phyloP scores from a whole-genome alignment of 53 echinoderm and acorn worm species.

The Luidia sarsii region DNA sequence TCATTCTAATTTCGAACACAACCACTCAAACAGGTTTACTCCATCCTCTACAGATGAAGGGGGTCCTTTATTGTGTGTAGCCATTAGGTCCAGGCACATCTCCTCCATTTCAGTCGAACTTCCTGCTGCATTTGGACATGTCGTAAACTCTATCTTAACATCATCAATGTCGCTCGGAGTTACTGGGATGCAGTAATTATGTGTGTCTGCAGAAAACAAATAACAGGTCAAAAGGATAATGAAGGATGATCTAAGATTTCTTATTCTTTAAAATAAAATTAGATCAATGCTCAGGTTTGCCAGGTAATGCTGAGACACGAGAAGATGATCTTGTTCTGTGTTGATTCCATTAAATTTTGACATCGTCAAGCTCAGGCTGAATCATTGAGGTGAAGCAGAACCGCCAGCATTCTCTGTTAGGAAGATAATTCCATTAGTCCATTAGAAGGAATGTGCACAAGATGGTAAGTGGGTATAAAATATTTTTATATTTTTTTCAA shows the following conservation, averaged over 20 bases:
- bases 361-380: constrained; percentile 36
- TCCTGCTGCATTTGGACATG: neutral
- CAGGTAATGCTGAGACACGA: constrained; percentile 11
- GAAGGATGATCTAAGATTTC: too few species aligned
- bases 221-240: too few species aligned
- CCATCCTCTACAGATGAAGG: constrained; percentile 18
- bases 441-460: neutral
- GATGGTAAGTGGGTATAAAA: neutral
- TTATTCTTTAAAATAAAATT: too few species aligned
- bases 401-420: constrained; percentile 36
- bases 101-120: constrained; percentile 14
- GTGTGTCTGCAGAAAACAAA: neutral
- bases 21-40: constrained; percentile 4
- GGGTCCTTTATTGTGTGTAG: neutral
- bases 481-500: too few species aligned
- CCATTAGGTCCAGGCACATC: neutral
- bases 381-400: constrained; percentile 40
- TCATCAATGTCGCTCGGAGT: neutral
- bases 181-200: constrained; percentile 25
- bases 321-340: constrained; percentile 23
- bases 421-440: neutral
- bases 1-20: constrained; percentile 3
- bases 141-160: constrained; percentile 11
- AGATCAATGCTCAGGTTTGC: constrained; percentile 47
- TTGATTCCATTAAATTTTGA: constrained; percentile 38